These are phyloP conservation scores for Chloromyia formosa DNA, from an alignment of 2,888 invertebrate genomes.

Conservation along the genomic window DNA sequence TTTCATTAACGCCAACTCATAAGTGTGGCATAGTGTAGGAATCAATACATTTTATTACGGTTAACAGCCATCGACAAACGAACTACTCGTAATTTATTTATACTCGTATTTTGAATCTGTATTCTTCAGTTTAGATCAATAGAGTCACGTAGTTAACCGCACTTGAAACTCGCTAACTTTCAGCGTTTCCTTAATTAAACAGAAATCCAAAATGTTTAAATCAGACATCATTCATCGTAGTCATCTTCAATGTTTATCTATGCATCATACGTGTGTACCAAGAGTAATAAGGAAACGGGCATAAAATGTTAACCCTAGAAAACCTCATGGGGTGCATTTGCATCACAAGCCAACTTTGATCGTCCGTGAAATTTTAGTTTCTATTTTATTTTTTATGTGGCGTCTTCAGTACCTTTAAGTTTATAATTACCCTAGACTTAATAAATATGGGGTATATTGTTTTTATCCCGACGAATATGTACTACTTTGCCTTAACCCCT, in stretches of 20 bases:
- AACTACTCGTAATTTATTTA: conserved; percentile 8
- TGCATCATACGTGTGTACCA: neutral
- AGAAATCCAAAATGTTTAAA: conserved; percentile 30
- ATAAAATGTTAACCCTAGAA: no score
- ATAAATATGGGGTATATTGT: no score
- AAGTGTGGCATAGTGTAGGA: neutral
- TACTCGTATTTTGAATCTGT: no score
- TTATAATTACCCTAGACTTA: no score
- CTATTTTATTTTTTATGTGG: no score
- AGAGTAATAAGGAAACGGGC: no score
- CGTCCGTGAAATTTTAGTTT: no score
- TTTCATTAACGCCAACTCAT: neutral
- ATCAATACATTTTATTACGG: neutral
- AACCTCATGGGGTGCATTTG: no score
- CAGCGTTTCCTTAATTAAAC: conserved; percentile 24
- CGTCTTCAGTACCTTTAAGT: no score
- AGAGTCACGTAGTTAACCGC: conserved; percentile 32
- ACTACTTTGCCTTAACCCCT: no score
- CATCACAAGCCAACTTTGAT: no score
- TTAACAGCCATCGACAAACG: neutral
- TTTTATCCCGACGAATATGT: no score
- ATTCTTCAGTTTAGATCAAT: conserved; percentile 27
- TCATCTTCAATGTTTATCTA: conserved; percentile 16
- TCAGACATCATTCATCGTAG: conserved; percentile 20
- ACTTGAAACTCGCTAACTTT: conserved; percentile 38